These are phyloP conservation scores for Solenodon paradoxus DNA, from an alignment of 2,113 vertebrate species.

Conservation along the genomic window DNA sequence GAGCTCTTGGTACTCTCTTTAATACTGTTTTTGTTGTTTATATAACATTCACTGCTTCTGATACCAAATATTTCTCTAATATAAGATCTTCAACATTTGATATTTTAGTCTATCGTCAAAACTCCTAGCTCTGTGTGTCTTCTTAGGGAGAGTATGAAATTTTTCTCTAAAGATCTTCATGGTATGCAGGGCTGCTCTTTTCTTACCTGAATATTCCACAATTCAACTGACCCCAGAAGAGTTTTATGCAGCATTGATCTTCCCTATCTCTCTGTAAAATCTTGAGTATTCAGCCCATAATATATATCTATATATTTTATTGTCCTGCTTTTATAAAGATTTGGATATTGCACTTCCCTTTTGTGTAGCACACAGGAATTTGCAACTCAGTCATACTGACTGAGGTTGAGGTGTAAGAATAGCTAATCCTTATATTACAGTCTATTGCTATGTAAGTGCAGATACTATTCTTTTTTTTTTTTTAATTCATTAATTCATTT, in stretches of 20 bases:
- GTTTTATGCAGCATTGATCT: background rate
- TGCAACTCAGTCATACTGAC: background rate
- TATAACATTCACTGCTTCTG: background rate
- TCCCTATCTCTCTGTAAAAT: background rate
- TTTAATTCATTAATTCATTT: background rate
- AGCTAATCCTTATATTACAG: background rate
- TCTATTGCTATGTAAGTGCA: background rate
- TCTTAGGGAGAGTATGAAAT: background rate
- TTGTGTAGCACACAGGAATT: background rate
- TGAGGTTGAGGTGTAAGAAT: background rate
- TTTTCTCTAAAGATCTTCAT: background rate
- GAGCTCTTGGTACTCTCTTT: constrained; percentile 13
- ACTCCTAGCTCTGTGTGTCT: background rate
- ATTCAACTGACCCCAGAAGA: background rate
- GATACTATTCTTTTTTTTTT: background rate
- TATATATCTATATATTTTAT: background rate
- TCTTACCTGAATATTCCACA: background rate
- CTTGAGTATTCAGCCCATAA: background rate
- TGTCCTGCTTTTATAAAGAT: background rate
- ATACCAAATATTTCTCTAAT: background rate
- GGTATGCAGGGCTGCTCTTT: background rate
- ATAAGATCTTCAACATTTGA: background rate
- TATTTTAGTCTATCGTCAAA: background rate
- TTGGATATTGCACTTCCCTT: background rate
- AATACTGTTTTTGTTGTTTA: background rate